Conservation (phyloP, 2,888 invertebrate species). For the Drosophila neotestacea region DNA sequence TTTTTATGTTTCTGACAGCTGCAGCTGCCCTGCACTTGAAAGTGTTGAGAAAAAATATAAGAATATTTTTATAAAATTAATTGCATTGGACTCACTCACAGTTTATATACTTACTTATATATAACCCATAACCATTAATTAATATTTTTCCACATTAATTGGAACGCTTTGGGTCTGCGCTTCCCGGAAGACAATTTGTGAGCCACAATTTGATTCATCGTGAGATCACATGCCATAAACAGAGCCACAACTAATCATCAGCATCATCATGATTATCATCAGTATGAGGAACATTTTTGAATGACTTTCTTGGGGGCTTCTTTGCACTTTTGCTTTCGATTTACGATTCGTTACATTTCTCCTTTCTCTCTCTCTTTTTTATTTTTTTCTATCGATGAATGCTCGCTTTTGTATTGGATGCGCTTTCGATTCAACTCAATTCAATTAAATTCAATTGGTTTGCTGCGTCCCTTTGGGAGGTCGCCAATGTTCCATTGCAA, state of each 20-base stretch:
- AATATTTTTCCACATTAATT: slow-evolving; percentile 61
- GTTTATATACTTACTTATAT: slow-evolving; percentile 4
- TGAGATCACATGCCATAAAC: slow-evolving; percentile 37
- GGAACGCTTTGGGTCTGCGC: slow-evolving; percentile 39
- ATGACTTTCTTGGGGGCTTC: slow-evolving; percentile 28
- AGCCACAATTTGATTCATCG: slow-evolving; percentile 49
- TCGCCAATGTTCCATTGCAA: slow-evolving; percentile 44
- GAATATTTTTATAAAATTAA: slow-evolving; percentile 36
- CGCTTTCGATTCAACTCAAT: slow-evolving; percentile 49
- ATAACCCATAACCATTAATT: slow-evolving; percentile 39
- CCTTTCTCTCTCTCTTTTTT: slow-evolving; percentile 12
- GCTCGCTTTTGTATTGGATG: slow-evolving; percentile 54
- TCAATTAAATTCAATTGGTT: slow-evolving; percentile 47
- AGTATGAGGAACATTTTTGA: slow-evolving; percentile 19
- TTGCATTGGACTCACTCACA: slow-evolving; percentile 30
- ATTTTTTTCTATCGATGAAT: slow-evolving; percentile 40
- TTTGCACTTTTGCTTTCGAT: slow-evolving; percentile 53
- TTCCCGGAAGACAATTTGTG: slow-evolving; percentile 54
- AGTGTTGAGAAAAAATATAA: slow-evolving; percentile 34
- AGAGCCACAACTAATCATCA: slow-evolving; percentile 24
- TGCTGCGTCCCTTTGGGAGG: slow-evolving; percentile 36
- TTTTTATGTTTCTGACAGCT: slow-evolving; percentile 31
- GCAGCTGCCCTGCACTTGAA: slow-evolving; percentile 63
- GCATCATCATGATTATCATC: slow-evolving; percentile 29
- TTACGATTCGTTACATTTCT: slow-evolving; percentile 28